These are phyloP conservation scores for Yponomeuta sedellus DNA, from an alignment of 2,888 invertebrate genomes.

Conservation along the genomic window DNA sequence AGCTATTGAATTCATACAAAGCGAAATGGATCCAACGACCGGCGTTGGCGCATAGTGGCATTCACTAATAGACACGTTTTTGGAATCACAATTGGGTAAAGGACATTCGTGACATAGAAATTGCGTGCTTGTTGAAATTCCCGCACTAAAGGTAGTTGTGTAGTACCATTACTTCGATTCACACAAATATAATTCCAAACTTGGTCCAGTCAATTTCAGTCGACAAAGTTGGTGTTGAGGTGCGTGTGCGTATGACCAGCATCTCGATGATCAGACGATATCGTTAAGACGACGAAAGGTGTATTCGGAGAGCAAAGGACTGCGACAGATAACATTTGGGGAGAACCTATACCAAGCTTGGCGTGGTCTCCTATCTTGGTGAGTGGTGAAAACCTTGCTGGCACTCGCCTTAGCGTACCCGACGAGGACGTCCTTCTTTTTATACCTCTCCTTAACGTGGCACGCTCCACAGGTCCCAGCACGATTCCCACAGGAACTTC, in stretches of 20 bases:
- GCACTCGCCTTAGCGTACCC: constrained; percentile 80
- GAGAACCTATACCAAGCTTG: too few species aligned
- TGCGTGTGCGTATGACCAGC: too few species aligned
- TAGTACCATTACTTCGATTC: neutral
- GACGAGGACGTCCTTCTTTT: constrained; percentile 87
- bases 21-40: neutral
- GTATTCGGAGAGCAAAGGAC: too few species aligned
- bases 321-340: too few species aligned
- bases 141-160: neutral
- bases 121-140: neutral
- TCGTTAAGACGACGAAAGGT: too few species aligned
- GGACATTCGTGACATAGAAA: neutral
- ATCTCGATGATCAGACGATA: too few species aligned
- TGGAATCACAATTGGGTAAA: neutral
- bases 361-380: too few species aligned
- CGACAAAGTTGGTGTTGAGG: too few species aligned
- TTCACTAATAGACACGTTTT: neutral
- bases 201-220: too few species aligned
- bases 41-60: neutral
- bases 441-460: constrained; percentile 83
- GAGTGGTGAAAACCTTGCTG: too few species aligned
- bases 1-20: neutral
- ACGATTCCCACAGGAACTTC: constrained; percentile 91
- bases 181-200: too few species aligned
- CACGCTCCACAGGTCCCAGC: constrained; percentile 88